These are phyloP conservation scores for Puntigrus tetrazona DNA, from an alignment of 2,113 vertebrate species.

Conservation along the genomic window DNA sequence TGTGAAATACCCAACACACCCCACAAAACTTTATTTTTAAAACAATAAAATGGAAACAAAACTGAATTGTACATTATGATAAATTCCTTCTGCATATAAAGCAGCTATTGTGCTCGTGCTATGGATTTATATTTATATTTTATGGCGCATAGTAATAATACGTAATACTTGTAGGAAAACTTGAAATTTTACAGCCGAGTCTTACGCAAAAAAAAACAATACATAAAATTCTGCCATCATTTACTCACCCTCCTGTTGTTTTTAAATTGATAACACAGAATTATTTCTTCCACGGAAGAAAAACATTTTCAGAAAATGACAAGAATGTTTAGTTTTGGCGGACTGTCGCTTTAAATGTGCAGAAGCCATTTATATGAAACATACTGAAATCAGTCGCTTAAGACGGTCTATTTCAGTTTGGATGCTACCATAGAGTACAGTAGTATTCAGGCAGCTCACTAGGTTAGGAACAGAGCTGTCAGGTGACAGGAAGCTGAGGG, in stretches of 20 bases:
- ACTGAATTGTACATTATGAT: too few species aligned
- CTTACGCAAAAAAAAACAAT: too few species aligned
- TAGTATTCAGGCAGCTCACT: not conserved
- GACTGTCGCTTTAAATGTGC: not conserved
- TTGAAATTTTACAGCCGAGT: not conserved
- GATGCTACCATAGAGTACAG: not conserved
- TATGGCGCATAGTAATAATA: not conserved
- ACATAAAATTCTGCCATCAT: not conserved
- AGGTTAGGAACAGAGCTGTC: not conserved
- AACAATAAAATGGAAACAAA: too few species aligned
- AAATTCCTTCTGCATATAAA: too few species aligned
- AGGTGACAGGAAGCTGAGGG: not conserved
- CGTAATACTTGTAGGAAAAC: not conserved
- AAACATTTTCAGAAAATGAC: not conserved
- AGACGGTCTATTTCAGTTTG: not conserved
- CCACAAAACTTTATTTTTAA: not conserved
- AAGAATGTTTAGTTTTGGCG: not conserved
- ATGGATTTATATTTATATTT: not conserved
- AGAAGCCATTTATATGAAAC: not conserved
- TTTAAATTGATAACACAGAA: too few species aligned
- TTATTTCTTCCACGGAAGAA: not conserved
- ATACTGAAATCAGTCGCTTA: not conserved
- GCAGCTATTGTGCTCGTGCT: not conserved
- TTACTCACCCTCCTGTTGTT: not conserved
- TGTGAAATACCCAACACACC: not conserved